A percentile compares a stretch with the other conserved stretches of the same genome.
Conservation (phyloP, 2,888 invertebrate species). For the Neoitamus cyanurus region DNA sequence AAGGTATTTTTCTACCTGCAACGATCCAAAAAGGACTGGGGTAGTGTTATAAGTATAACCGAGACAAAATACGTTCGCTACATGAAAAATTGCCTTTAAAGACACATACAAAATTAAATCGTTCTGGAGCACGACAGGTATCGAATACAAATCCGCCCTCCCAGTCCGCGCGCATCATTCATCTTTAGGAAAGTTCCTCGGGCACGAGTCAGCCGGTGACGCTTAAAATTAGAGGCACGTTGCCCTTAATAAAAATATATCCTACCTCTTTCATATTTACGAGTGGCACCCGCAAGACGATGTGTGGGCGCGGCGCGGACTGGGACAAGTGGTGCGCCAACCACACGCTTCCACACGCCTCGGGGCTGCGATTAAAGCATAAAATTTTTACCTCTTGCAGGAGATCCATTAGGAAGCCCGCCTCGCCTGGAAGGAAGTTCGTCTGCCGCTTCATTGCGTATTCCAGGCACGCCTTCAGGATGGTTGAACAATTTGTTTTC, state of each 20-base stretch:
- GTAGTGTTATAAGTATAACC: constrained; percentile 28
- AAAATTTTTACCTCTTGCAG: constrained; percentile 62
- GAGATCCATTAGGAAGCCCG: constrained; percentile 64
- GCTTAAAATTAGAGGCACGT: constrained; percentile 39
- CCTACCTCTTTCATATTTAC: constrained; percentile 10
- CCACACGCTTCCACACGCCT: neutral
- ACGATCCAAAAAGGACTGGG: constrained; percentile 8
- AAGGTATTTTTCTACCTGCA: constrained; percentile 65
- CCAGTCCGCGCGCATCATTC: constrained; percentile 13
- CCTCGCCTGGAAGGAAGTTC: constrained; percentile 65
- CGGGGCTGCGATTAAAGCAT: neutral
- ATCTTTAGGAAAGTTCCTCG: neutral
- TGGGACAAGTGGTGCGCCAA: constrained; percentile 3
- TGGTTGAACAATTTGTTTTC: constrained; percentile 65
- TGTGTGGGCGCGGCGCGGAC: neutral
- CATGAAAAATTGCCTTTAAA: constrained; percentile 33
- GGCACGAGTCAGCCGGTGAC: constrained; percentile 13
- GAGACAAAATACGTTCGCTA: constrained; percentile 21
- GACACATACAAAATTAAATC: constrained; percentile 27
- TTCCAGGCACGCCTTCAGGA: constrained; percentile 64
- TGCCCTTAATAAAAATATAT: constrained; percentile 39
- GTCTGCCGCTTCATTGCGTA: constrained; percentile 61
- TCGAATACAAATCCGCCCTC: constrained; percentile 42
- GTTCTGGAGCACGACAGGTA: neutral
- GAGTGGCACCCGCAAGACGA: neutral